A percentile compares a stretch with the other conserved stretches of the same genome.
Evolutionary conservation across 1,140 invertebrate species (phyloP).

Genomic region (Drosophila neocordata): DNA sequence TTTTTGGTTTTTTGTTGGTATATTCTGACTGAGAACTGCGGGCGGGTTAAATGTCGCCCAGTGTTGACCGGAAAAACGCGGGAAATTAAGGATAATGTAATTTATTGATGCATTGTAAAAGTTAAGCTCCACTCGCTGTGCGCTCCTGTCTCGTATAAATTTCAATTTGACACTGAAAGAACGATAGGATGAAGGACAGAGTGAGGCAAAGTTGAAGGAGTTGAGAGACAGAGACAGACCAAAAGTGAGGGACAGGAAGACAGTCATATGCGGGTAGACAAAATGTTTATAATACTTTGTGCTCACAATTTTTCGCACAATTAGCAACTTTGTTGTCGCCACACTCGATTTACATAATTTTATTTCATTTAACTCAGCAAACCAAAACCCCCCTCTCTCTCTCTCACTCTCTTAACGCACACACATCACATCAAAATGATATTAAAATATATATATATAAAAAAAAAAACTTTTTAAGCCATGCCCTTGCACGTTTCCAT

Average conservation of each 20-base stretch:
- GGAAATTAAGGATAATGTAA: constrained; percentile 79
- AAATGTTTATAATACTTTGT: constrained; percentile 44
- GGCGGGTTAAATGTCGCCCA: constrained; percentile 66
- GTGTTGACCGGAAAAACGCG: constrained; percentile 76
- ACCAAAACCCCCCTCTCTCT: neutral
- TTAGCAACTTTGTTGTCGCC: constrained; percentile 51
- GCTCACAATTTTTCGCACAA: constrained; percentile 57
- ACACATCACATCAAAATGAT: constrained; percentile 14
- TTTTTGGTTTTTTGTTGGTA: too few species aligned
- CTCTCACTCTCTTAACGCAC: constrained; percentile 13
- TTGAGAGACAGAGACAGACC: constrained; percentile 7
- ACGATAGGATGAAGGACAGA: neutral
- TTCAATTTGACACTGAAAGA: constrained; percentile 63
- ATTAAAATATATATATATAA: constrained; percentile 14
- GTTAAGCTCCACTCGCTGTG: constrained; percentile 64
- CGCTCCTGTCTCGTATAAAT: constrained; percentile 65
- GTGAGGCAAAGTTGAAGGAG: neutral
- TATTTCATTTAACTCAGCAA: neutral
- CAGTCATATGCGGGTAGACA: constrained; percentile 40
- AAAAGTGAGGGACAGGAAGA: neutral
- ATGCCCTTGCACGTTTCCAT: constrained; percentile 33
- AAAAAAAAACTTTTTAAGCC: constrained; percentile 26
- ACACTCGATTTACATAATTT: constrained; percentile 48
- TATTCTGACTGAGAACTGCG: constrained; percentile 39
- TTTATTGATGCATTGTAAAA: constrained; percentile 79